These are phyloP conservation scores for Delichon dasypus DNA, from an alignment of 2,797 vertebrate species.

Conservation along the genomic window DNA sequence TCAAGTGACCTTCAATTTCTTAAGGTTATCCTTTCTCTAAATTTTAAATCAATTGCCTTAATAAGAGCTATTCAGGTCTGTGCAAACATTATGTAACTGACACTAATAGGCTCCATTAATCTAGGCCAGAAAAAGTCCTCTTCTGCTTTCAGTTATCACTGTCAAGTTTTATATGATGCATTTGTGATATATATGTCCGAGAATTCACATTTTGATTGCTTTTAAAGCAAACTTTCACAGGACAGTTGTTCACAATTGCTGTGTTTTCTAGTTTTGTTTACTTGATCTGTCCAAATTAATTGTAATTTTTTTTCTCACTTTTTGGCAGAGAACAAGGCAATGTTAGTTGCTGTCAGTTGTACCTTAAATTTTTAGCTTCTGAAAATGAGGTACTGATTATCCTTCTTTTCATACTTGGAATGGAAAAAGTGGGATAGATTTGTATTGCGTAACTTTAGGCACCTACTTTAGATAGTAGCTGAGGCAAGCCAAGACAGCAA, in stretches of 20 bases:
- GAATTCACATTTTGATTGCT: neutral
- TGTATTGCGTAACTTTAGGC: neutral
- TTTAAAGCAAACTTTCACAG: neutral
- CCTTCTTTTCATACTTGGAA: neutral
- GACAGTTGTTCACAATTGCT: neutral
- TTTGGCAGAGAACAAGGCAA: neutral
- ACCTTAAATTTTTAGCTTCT: neutral
- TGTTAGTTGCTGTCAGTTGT: neutral
- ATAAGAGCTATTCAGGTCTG: neutral
- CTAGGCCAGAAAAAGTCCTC: neutral
- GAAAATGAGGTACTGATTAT: neutral
- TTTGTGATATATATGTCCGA: neutral
- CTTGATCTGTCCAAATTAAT: neutral
- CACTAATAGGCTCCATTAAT: neutral
- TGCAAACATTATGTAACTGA: neutral
- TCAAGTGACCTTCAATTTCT: neutral
- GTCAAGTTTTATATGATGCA: neutral
- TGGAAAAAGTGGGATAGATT: neutral
- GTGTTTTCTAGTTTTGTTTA: neutral
- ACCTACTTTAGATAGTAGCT: neutral
- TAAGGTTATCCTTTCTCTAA: neutral
- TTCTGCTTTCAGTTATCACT: neutral
- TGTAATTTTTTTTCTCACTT: neutral
- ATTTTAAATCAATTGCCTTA: neutral
- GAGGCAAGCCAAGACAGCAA: neutral